Conservation (phyloP, 1,140 invertebrate species). For the Agrypnia vestita region DNA sequence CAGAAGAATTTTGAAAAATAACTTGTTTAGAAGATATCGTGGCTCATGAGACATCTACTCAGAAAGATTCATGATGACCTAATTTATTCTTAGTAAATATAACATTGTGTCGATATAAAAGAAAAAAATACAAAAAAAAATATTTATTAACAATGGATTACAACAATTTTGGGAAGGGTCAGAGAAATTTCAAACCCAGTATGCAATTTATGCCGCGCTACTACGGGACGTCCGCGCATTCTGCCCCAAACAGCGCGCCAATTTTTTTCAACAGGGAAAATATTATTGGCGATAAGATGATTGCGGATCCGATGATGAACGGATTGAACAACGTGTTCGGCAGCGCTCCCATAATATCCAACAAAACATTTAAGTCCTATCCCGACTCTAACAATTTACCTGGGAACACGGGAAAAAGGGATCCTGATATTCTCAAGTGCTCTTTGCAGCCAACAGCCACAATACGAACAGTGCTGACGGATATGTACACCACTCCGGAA, state of each 20-base stretch:
- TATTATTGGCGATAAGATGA: conserved; percentile 9
- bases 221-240: conserved; percentile 15
- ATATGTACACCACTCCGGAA: no score
- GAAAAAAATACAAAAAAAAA: no score
- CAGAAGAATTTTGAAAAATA: background rate
- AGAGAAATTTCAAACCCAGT: background rate
- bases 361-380: conserved; percentile 12
- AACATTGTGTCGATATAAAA: conserved; percentile 6
- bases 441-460: background rate
- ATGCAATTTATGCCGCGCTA: conserved; percentile 8
- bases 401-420: background rate
- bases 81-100: conserved; percentile 24
- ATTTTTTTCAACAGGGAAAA: background rate
- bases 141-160: conserved; percentile 25
- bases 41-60: conserved; percentile 12
- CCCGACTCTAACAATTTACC: background rate
- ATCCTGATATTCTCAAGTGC: background rate
- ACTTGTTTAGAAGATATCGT: conserved; percentile 15
- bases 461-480: background rate
- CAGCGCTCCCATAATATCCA: conserved; percentile 22
- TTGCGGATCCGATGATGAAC: background rate
- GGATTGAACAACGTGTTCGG: conserved; percentile 25
- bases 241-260: no score
- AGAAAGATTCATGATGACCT: conserved; percentile 23
- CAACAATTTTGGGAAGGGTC: conserved; percentile 21